phyloP scores from a whole-genome alignment of 1,140 invertebrate genomes.

The Solenopsis fugax region DNA sequence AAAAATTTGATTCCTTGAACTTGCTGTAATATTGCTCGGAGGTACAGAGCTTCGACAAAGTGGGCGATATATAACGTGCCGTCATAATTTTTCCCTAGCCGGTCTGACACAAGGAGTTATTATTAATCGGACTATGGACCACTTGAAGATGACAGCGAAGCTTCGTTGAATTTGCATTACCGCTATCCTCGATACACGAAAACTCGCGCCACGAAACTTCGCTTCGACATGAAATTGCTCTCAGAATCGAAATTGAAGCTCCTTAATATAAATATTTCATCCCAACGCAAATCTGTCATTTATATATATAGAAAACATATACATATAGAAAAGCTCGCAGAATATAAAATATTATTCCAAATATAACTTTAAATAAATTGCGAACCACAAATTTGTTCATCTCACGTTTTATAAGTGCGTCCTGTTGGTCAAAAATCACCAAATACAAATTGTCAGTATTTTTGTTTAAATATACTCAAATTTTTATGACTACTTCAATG shows the following conservation, averaged over 20 bases:
- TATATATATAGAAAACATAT: conserved; percentile 10
- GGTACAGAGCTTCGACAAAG: conserved; percentile 24
- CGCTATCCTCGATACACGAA: conserved; percentile 31
- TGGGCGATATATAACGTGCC: not conserved
- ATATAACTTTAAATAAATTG: not conserved
- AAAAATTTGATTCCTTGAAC: not conserved
- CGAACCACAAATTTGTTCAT: not conserved
- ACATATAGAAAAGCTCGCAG: not conserved
- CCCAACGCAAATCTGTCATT: not conserved
- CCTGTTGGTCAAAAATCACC: not conserved
- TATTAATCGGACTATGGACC: conserved; percentile 45
- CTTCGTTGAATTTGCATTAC: conserved; percentile 37
- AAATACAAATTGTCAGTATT: not conserved
- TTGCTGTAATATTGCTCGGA: not conserved
- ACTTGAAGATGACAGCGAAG: conserved; percentile 32
- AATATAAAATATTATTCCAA: not conserved
- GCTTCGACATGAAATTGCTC: conserved; percentile 53
- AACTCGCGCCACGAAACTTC: conserved; percentile 27
- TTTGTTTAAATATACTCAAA: not conserved
- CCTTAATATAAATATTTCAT: conserved; percentile 47
- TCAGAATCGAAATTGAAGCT: conserved; percentile 21
- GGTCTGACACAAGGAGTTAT: conserved; percentile 18
- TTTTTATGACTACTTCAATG: not conserved
- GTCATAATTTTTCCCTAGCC: not conserved
- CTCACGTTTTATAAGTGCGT: not conserved